Evolutionary conservation across 2,113 vertebrate genomes (phyloP).

Genomic region (Pycnonotus jocosus): DNA sequence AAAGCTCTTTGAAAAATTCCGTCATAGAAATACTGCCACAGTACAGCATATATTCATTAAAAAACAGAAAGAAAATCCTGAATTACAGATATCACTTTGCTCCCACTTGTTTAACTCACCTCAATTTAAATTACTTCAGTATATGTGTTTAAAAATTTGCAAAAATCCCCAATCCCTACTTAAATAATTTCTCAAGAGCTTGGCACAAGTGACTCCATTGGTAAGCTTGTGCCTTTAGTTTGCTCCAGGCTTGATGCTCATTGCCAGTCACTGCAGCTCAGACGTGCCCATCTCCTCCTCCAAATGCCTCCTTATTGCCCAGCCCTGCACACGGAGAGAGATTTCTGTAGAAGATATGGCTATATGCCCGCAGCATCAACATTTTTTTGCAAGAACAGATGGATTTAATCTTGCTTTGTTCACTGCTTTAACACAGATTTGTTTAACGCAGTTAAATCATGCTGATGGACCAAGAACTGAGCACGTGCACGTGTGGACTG

Average conservation of each 20-base stretch:
- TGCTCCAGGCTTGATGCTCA: background rate
- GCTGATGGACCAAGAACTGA: background rate
- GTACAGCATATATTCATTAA: background rate
- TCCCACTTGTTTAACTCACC: background rate
- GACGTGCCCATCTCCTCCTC: background rate
- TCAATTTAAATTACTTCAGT: background rate
- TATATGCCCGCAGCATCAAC: background rate
- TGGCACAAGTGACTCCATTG: background rate
- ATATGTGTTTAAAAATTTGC: background rate
- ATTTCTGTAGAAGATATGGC: background rate
- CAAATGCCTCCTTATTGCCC: background rate
- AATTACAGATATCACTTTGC: background rate
- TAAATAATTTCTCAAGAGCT: background rate
- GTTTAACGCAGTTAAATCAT: background rate
- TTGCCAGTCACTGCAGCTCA: background rate
- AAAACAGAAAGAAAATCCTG: background rate
- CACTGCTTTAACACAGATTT: background rate
- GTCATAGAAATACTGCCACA: background rate
- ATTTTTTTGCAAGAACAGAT: background rate
- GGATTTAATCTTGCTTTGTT: background rate
- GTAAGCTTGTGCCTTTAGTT: background rate
- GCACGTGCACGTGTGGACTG: accelerated
- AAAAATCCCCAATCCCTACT: background rate
- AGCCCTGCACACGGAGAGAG: accelerated
- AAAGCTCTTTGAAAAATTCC: background rate